phyloP scores from a whole-genome alignment of 2,113 vertebrate genomes.

The Microtus pennsylvanicus region DNA sequence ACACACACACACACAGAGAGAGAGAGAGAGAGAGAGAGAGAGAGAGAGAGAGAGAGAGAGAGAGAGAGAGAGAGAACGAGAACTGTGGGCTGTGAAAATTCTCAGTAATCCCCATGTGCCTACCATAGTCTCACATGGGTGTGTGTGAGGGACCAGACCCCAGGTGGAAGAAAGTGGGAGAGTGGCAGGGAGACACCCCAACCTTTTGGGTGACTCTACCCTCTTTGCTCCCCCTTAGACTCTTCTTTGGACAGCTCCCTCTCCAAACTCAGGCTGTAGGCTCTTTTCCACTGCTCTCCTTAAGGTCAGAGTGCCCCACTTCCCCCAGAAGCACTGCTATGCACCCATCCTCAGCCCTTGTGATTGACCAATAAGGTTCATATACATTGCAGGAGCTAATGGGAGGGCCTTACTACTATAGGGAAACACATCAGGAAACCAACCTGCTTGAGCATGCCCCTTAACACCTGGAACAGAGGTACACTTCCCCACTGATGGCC shows the following conservation, averaged over 20 bases:
- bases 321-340: rapidly evolving
- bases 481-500: rapidly evolving
- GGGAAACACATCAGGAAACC: background rate
- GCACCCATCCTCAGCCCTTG: background rate
- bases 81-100: background rate
- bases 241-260: background rate
- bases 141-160: background rate
- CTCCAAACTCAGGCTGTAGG: rapidly evolving
- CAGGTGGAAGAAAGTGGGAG: background rate
- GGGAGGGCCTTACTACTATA: background rate
- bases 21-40: too few species aligned
- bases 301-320: background rate
- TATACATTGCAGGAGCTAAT: rapidly evolving
- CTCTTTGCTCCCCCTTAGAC: rapidly evolving
- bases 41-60: background rate
- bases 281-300: rapidly evolving
- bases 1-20: background rate
- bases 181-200: rapidly evolving
- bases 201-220: rapidly evolving
- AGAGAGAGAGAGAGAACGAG: background rate
- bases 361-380: background rate
- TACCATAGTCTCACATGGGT: background rate
- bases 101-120: background rate
- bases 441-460: rapidly evolving
- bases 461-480: rapidly evolving